A percentile compares a stretch with the other conserved stretches of the same genome.
Conservation (phyloP, 2,113 vertebrate species). For the Glaucidium brasilianum region DNA sequence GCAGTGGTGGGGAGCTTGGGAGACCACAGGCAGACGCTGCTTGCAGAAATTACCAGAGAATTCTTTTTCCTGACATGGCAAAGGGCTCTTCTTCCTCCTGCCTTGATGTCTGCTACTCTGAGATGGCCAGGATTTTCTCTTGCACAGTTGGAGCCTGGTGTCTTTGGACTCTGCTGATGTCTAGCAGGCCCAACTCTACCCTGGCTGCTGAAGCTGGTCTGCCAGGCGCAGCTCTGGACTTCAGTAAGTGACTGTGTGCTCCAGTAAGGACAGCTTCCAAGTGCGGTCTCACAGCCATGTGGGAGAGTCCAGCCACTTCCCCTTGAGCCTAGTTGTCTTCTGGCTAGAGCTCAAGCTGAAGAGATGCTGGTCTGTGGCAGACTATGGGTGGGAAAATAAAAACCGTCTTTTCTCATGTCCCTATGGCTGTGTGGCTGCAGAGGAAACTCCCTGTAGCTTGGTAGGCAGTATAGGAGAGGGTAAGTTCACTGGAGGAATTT, state of each 20-base stretch:
- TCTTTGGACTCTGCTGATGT: background rate
- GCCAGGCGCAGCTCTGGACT: background rate
- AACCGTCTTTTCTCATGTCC: slow-evolving; percentile 6
- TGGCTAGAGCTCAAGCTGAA: background rate
- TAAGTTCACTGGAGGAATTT: background rate
- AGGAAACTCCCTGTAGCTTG: background rate
- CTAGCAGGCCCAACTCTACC: background rate
- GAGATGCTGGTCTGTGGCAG: background rate
- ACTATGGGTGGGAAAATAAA: background rate
- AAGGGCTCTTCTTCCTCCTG: background rate
- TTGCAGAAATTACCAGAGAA: background rate
- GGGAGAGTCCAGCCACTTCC: background rate
- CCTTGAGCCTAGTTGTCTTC: background rate
- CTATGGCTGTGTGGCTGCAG: background rate
- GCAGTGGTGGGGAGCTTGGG: background rate
- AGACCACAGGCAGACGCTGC: background rate
- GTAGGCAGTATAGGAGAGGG: background rate
- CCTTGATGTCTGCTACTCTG: background rate
- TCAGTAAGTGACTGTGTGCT: background rate
- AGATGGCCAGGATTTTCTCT: background rate
- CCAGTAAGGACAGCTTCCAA: background rate
- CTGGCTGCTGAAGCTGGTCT: background rate
- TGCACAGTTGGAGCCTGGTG: background rate
- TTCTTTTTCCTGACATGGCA: background rate
- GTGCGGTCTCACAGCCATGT: background rate